Base-by-base conservation (phyloP, 2,113 vertebrate species). In the Calidris pugnax region DNA sequence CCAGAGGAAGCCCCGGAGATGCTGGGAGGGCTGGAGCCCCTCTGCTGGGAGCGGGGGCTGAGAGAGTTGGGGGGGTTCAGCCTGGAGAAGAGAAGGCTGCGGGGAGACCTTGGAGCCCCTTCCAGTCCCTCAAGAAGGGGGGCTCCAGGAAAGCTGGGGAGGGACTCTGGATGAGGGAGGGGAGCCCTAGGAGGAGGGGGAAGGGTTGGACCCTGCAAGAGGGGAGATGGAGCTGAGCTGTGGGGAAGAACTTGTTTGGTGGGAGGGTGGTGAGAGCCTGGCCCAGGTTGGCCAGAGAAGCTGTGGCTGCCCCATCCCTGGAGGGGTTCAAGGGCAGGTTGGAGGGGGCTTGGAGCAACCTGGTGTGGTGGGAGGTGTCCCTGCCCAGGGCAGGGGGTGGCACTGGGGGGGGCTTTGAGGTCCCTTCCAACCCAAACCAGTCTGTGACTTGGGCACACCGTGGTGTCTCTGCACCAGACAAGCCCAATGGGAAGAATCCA, bases 371-470 rank as follows among this genome's bases (percentile, higher is more conserved):
- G 30, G 55, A 56, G 19, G 30, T 57, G 55, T 33, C 55, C 55
- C 56, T n/a, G 32, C 56, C 56, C 21, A 59, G 33, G 33, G 57
- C 57, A n/a, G 33, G 33, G 22, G 32, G 33, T 22, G 57, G 22
- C 12, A n/a, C 33, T 14, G 21, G 56, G 33, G 33, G 14, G 56
- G 7, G 8, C 56, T 59, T n/a, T n/a, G 8, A 59, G 21, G 5
- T 59, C 56, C 5, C 21, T 59, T 59, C 33, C 8, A 8, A 59
- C 56, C 12, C 33, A n/a, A 22, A n/a, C 56, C 56, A 59, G 56
- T 59, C 13, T 23, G 21, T 35, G 57, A 37, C 35, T 33, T 0
- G 0, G 59, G 23, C 33, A 69, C 45, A 37, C 2, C 0, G 1
- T 7, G 0, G 32, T 26, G 22, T 41, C 62, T 33, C 64, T 75